These are phyloP conservation scores for Danaus plexippus DNA, from an alignment of 1,140 invertebrate genomes.

Conservation along the genomic window DNA sequence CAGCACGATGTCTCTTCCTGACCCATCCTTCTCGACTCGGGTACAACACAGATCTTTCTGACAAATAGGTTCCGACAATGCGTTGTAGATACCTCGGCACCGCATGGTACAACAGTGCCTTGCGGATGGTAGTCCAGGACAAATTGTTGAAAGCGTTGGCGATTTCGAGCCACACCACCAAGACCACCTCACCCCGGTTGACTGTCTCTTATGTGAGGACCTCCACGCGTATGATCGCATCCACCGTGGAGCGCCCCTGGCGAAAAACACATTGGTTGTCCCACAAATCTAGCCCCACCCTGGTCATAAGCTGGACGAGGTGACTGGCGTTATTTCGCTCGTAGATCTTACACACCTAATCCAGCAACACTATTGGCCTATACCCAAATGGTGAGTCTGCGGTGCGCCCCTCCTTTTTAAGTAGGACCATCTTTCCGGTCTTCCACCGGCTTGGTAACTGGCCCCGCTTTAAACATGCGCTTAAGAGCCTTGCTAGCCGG, in stretches of 20 bases:
- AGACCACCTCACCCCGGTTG: too few species aligned
- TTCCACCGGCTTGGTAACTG: slow-evolving; percentile 14
- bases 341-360: slow-evolving; percentile 8
- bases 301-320: neutral
- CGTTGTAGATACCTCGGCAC: too few species aligned
- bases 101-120: too few species aligned
- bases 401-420: slow-evolving; percentile 10
- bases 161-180: too few species aligned
- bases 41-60: too few species aligned
- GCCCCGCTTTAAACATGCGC: slow-evolving; percentile 5
- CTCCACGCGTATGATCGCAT: slow-evolving; percentile 1
- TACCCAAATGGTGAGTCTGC: slow-evolving; percentile 7
- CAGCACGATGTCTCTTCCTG: too few species aligned
- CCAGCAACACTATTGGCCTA: slow-evolving; percentile 6
- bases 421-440: slow-evolving; percentile 12
- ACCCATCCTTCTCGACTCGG: too few species aligned
- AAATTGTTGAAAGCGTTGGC: too few species aligned
- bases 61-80: too few species aligned
- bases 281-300: slow-evolving; percentile 2
- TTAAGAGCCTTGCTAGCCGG: slow-evolving; percentile 11
- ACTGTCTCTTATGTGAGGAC: neutral
- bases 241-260: slow-evolving; percentile 3
- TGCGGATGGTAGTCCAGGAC: too few species aligned
- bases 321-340: slow-evolving; percentile 7
- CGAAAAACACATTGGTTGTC: too few species aligned